phyloP scores from a whole-genome alignment of 2,888 invertebrate species.

The Plemyria rubiginata region DNA sequence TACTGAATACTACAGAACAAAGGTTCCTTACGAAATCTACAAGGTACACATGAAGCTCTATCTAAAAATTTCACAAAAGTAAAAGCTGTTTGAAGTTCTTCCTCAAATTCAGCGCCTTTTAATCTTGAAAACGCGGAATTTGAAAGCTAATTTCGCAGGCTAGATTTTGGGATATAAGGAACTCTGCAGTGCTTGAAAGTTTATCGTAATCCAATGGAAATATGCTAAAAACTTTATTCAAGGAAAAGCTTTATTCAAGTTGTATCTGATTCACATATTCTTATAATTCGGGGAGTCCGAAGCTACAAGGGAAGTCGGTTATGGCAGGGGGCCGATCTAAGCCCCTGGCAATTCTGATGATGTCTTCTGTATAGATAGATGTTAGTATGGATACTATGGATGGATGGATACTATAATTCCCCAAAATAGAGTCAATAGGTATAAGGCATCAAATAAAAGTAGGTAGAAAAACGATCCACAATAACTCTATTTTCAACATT shows the following conservation, averaged over 20 bases:
- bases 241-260: no score
- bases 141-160: not conserved
- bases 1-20: no score
- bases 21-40: not conserved
- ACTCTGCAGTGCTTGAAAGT: not conserved
- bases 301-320: no score
- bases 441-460: not conserved
- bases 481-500: slow-evolving; percentile 17
- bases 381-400: no score
- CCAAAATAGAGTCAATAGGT: no score
- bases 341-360: no score
- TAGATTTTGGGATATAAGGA: not conserved
- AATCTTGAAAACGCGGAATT: slow-evolving; percentile 12
- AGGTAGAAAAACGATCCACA: not conserved
- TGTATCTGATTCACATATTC: no score
- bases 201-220: not conserved
- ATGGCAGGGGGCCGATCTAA: no score
- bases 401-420: no score
- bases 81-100: slow-evolving; percentile 6
- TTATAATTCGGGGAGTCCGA: no score
- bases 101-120: slow-evolving; percentile 8
- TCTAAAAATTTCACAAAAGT: slow-evolving; percentile 11
- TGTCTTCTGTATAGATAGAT: no score
- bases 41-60: not conserved
- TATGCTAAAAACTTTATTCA: no score